Evolutionary conservation across 2,113 vertebrate genomes (phyloP), one percentile per base, ranked within the genome.

Genomic region (Paradisaea rubra): DNA sequence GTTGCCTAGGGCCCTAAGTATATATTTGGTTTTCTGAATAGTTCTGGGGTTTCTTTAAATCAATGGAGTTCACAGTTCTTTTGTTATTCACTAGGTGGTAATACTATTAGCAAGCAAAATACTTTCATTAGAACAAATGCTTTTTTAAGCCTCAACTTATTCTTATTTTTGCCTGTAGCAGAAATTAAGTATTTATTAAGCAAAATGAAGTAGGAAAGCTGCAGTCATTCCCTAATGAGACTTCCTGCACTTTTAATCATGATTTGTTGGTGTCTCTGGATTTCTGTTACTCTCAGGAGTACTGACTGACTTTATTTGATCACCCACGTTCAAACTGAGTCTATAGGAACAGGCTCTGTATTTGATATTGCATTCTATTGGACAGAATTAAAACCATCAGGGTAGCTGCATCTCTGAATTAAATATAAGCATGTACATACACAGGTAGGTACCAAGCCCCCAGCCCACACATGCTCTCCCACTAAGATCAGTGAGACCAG

Each of bases 141-240:
- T 49, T 71, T 83, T 77, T 86, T 80, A 73, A 45, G 22, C 57
- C 22, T 79, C 49, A 37, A 50, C 27, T 61, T 53, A 60, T 63
- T 86, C 56, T 78, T 93, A 17, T 59, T 92, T 92, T 69, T 84
- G 30, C 20, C 53, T 85, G 37, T 39, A 61, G 41, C 31, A 45
- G 30, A 83, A 81, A 89, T 94, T 76, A 95, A 91, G 87, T 91
- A 85, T 94, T 93, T 91, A 81, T 87, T 89, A 85, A 90, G 53
- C 52, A 87, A 91, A 94, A 88, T 28, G 85, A 89, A 96, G 54
- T 59, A 79, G 39, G 18, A 87, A 85, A 89, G 45, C 53, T 91
- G 27, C 23, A 44, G 8, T 69, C 11, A 10, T 69, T 94, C 73
- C 50, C 81, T 45, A 22, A 35, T 80, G 84, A 74, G 63, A 10